Evolutionary conservation across 2,797 vertebrate species (phyloP).

Genomic region (Phrynocephalus forsythii): DNA sequence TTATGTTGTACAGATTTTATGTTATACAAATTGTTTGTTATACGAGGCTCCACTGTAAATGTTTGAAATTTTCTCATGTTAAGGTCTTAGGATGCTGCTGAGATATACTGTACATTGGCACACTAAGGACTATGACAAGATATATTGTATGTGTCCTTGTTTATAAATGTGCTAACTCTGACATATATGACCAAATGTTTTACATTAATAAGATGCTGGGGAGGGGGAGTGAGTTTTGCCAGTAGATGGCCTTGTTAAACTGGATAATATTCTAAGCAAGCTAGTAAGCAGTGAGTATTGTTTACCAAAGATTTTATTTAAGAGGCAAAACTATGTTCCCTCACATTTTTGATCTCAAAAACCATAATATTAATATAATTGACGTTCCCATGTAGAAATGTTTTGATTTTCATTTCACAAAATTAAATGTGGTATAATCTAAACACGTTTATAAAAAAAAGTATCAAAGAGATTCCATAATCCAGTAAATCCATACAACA

Average conservation of each 20-base stretch:
- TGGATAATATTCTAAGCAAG: conserved; percentile 63
- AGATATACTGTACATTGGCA: conserved; percentile 21
- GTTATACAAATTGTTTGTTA: too few relatives aligned
- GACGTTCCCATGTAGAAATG: neutral
- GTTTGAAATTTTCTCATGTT: conserved; percentile 43
- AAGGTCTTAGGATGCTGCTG: neutral
- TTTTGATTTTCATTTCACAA: conserved; percentile 46
- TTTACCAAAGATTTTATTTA: conserved; percentile 66
- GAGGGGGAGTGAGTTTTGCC: conserved; percentile 64
- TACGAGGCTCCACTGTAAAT: neutral
- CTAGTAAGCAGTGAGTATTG: conserved; percentile 39
- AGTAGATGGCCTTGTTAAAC: conserved; percentile 81
- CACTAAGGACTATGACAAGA: neutral
- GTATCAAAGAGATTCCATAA: conserved; percentile 56
- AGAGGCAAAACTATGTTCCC: conserved; percentile 49
- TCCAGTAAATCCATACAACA: conserved; percentile 62
- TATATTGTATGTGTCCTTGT: conserved; percentile 28
- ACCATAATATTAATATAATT: conserved; percentile 48
- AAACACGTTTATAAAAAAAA: conserved; percentile 32
- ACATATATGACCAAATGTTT: conserved; percentile 26
- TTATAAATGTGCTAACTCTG: conserved; percentile 27
- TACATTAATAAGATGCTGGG: conserved; percentile 45
- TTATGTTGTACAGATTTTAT: too few relatives aligned
- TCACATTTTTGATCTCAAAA: conserved; percentile 61
- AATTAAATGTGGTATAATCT: conserved; percentile 49